Percentiles rank a stretch among this genome's conserved stretches.
Evolutionary conservation across 2,113 vertebrate species (phyloP).

Genomic region (Rhinolophus sinicus): DNA sequence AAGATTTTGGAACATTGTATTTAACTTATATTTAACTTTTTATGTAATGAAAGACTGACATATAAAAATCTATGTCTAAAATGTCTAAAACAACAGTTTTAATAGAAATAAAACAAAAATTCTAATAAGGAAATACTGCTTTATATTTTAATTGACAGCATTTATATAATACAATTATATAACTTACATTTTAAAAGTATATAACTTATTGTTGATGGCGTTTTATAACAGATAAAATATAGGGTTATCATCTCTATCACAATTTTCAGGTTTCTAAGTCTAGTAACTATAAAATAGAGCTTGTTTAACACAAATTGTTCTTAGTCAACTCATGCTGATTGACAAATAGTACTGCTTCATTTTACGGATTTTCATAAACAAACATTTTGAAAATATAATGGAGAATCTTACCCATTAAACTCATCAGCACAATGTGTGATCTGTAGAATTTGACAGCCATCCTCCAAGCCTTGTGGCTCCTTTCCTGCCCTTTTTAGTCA

Average conservation of each 20-base stretch:
- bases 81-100: not conserved
- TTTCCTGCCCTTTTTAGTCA: not conserved
- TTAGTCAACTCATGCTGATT: not conserved
- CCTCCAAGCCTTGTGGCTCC: not conserved
- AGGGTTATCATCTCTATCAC: not conserved
- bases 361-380: constrained; percentile 3
- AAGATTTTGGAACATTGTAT: not conserved
- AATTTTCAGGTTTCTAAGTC: not conserved
- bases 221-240: not conserved
- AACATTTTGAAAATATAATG: not conserved
- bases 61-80: not conserved
- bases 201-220: not conserved
- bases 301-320: not conserved
- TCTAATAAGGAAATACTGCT: not conserved
- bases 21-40: constrained; percentile 1
- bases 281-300: not conserved
- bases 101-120: not conserved
- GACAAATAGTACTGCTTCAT: not conserved
- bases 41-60: not conserved
- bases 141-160: not conserved
- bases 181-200: not conserved
- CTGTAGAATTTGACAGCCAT: not conserved
- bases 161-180: not conserved
- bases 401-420: not conserved
- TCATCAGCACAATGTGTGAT: not conserved